A percentile compares a stretch with the other conserved stretches of the same genome.
phyloP scores from a whole-genome alignment of 2,113 vertebrate species.

The Takifugu flavidus region DNA sequence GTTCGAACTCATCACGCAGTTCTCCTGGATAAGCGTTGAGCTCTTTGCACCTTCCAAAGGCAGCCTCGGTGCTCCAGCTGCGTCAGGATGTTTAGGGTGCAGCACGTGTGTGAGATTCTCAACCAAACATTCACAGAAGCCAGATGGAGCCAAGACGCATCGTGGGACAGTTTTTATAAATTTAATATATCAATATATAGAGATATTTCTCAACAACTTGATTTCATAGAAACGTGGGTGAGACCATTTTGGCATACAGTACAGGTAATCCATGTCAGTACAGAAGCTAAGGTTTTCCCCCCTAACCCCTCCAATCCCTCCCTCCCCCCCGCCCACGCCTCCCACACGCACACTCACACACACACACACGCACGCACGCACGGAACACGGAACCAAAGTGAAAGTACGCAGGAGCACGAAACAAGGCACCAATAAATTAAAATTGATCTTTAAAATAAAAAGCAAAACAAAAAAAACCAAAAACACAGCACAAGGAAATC shows the following conservation, averaged over 20 bases:
- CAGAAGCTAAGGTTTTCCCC: slow-evolving; percentile 69
- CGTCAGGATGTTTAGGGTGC: background rate
- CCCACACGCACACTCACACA: slow-evolving; percentile 10
- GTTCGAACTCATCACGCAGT: too few species aligned
- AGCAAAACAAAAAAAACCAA: too few species aligned
- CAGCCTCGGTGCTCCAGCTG: too few species aligned
- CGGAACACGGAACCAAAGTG: slow-evolving; percentile 64
- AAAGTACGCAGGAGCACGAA: slow-evolving; percentile 77
- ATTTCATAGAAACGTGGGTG: slow-evolving; percentile 83
- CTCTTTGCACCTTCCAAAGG: too few species aligned
- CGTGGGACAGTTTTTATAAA: slow-evolving; percentile 73
- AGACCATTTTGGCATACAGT: slow-evolving; percentile 84
- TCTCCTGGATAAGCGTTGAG: too few species aligned
- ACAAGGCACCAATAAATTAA: slow-evolving; percentile 86
- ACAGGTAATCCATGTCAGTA: slow-evolving; percentile 80
- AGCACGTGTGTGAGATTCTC: background rate
- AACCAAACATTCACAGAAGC: background rate
- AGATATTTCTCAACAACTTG: slow-evolving; percentile 83
- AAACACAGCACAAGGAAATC: slow-evolving; percentile 53
- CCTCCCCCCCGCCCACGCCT: background rate
- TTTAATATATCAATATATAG: slow-evolving; percentile 86
- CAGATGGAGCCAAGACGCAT: slow-evolving; percentile 12
- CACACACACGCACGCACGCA: slow-evolving; percentile 26
- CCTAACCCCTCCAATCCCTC: background rate
- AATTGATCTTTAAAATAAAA: slow-evolving; percentile 34